Base-by-base conservation (phyloP, 1,140 invertebrate species). In the Carcinoscorpius rotundicauda region DNA sequence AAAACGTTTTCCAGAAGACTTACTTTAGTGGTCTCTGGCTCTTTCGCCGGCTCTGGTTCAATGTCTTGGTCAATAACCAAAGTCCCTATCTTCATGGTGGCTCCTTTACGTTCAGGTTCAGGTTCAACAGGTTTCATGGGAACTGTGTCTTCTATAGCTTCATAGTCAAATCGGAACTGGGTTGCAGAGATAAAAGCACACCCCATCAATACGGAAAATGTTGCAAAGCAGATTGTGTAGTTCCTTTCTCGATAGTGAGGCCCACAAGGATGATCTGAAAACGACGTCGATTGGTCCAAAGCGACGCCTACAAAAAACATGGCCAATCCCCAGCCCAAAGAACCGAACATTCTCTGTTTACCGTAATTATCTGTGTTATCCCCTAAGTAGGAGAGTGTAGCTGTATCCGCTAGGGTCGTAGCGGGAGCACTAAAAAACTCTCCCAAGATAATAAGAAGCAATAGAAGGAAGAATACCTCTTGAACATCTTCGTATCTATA, bases 291-390 rank as follows among this genome's bases (percentile, higher is more conserved):
- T 75, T 97, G 93, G 79, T 99, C 97, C 56, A 99, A 79, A n/a
- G 92, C 95, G 70, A 97, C 95, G 53, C 96, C 96, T 58, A 98
- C 92, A 74, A 98, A 89, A 76, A 99, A 98, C 96, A 99, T 99
- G 8, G 95, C 89, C 66, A 98, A 78, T 51, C 92, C 96, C 96
- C 95, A 98, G 48, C 97, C 97, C 59, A 98, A 79, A 51, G 94
- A 98, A 1, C 97, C 97, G 75, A 98, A 98, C 92, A 99, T 97
- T 70, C 96, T 84, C 77, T 98, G 95, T 69, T 94, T 88, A 0
- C 95, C 95, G 75, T 98, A 98, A 70, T 87, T 85, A 66, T 82
- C 80, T 70, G 91, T 91, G 52, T 93, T 91, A 75, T 96, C 93
- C 0, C 90, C 91, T 0, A 97, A 81, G 63, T 95, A 82, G 3